Evolutionary conservation across 2,888 invertebrate genomes (phyloP).

Genomic region (Poecilus cupreus): DNA sequence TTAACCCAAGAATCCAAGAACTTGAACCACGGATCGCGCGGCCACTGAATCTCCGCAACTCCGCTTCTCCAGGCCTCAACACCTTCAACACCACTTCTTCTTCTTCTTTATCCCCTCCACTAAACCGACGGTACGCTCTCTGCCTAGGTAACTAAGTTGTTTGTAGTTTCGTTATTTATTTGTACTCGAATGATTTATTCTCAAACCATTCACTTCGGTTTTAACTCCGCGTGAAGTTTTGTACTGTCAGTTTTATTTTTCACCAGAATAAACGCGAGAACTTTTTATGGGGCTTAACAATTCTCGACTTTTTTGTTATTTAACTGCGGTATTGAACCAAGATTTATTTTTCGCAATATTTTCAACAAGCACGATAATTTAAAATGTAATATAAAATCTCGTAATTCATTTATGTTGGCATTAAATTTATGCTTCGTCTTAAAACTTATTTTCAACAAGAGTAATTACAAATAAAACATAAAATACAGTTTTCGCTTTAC

Average conservation of each 20-base stretch:
- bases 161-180: slow-evolving; percentile 57
- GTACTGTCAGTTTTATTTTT: slow-evolving; percentile 44
- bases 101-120: neutral
- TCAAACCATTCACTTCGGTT: slow-evolving; percentile 44
- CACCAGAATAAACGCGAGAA: slow-evolving; percentile 40
- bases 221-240: slow-evolving; percentile 50
- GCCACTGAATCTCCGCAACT: slow-evolving; percentile 23
- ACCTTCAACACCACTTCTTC: slow-evolving; percentile 51
- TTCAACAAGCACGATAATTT: neutral
- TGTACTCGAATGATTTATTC: slow-evolving; percentile 48
- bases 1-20: slow-evolving; percentile 53
- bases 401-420: too few species aligned
- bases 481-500: too few species aligned
- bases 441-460: too few species aligned
- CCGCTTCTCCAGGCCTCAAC: slow-evolving; percentile 21
- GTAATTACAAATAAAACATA: too few species aligned
- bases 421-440: too few species aligned
- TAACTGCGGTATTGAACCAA: slow-evolving; percentile 31
- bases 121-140: neutral
- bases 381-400: too few species aligned
- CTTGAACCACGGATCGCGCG: slow-evolving; percentile 39
- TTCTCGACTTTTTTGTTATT: slow-evolving; percentile 31
- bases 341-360: slow-evolving; percentile 26
- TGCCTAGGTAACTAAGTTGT: slow-evolving; percentile 52
- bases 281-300: slow-evolving; percentile 21